Evolutionary conservation across 1,140 invertebrate genomes (phyloP).

Genomic region (Drosophila elegans): DNA sequence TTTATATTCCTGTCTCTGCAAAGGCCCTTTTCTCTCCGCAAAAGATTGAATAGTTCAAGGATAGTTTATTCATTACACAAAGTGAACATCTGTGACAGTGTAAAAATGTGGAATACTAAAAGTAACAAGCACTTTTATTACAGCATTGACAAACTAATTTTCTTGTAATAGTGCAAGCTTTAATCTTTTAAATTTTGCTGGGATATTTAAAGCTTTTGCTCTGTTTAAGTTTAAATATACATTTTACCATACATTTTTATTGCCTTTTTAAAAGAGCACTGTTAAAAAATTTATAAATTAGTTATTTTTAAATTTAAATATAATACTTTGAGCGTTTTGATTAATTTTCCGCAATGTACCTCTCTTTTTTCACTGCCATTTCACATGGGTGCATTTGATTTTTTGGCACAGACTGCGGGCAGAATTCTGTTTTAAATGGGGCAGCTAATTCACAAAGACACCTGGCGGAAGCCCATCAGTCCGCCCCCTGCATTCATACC

Average conservation of each 20-base stretch:
- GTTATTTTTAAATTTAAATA: background rate
- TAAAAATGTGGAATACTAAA: conserved; percentile 3
- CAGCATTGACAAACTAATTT: too few species aligned
- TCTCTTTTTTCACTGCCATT: conserved; percentile 19
- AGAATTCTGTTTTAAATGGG: conserved; percentile 34
- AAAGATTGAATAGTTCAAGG: conserved; percentile 40
- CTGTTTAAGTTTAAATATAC: too few species aligned
- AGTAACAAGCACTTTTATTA: too few species aligned
- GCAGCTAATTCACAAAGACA: conserved; percentile 40
- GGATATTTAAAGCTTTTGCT: too few species aligned
- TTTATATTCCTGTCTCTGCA: conserved; percentile 13
- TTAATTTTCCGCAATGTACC: background rate
- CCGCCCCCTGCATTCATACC: background rate
- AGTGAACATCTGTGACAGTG: conserved; percentile 20
- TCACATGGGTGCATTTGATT: conserved; percentile 16
- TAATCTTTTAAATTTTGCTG: too few species aligned
- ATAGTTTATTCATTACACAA: conserved; percentile 39
- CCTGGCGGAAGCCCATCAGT: conserved; percentile 19
- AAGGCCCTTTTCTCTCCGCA: background rate
- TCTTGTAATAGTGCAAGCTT: too few species aligned
- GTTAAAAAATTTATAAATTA: background rate
- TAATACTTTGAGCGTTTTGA: background rate
- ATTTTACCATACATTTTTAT: too few species aligned
- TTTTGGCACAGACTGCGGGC: conserved; percentile 32
- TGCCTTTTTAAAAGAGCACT: too few species aligned